Base-by-base conservation (phyloP, 1,140 invertebrate species). In the Megalopta genalis region DNA sequence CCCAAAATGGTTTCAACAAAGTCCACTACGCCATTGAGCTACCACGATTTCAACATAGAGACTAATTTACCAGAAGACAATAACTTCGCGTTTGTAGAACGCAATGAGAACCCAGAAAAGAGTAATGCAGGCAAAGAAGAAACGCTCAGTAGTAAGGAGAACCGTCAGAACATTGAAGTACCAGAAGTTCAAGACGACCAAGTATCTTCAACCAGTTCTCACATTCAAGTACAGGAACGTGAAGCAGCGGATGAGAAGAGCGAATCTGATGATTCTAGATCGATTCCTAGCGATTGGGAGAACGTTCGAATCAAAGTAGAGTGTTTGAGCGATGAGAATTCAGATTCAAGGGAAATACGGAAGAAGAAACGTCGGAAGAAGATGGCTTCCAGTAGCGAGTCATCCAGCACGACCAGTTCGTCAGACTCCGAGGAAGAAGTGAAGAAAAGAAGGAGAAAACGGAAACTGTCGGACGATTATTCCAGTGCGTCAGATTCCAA, bases 281-380 rank as follows among this genome's bases (percentile, higher is more conserved):
- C 87, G 1, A 80, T 91, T 72, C 89, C 88, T 0, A 90, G 86
- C 60, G 90, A 91, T 69, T 92, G 91, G 90, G 87, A 91, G 46
- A 90, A 91, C 1, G 87, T 90, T 37, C 86, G 81, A 23, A 88
- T 90, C 23, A 93, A 93, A 80, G 87, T 86, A 9, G 91, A 93
- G 60, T 84, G 86, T 71, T 12, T 88, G 2, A 91, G 88, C 52
- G 90, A 92, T 27, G 86, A 85, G 1, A 81, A 81, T 68, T 71
- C 83, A 14, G 82, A 85, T 2, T 59, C 74, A 6, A 90, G 83
- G 72, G 81, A 78, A 42, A 18, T 46, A 27, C 78, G 66, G 12
- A 79, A 86, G 25, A 89, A 85, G 65, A 92, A 84, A 21, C 87
- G 84, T 37, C 81, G 81, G 18, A 87, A 79, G 16, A 90, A 89